Percentiles rank a stretch among this genome's conserved stretches.
Evolutionary conservation across 2,888 invertebrate species (phyloP).

Genomic region (Cosmorhoe ocellata): DNA sequence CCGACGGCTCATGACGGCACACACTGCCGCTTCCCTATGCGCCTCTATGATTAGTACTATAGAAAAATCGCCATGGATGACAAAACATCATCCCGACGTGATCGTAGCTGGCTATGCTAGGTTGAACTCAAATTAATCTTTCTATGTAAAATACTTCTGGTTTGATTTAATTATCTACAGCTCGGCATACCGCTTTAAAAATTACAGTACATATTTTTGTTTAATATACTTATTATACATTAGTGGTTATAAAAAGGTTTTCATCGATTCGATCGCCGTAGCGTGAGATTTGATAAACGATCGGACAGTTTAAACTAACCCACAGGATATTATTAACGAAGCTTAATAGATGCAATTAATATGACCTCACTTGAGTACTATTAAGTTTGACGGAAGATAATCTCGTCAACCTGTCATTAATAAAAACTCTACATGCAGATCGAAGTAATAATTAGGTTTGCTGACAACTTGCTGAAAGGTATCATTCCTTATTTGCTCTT

Average conservation of each 20-base stretch:
- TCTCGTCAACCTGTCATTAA: conserved; percentile 28
- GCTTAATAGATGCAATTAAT: conserved; percentile 65
- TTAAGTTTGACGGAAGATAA: conserved; percentile 27
- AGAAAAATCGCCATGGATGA: conserved; percentile 12
- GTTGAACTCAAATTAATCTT: conserved; percentile 23
- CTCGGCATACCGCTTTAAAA: not conserved
- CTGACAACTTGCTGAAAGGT: not conserved
- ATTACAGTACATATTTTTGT: too few relatives aligned
- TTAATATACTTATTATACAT: not conserved
- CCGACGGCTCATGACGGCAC: conserved; percentile 50
- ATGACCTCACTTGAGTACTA: conserved; percentile 42
- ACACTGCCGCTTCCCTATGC: conserved; percentile 39
- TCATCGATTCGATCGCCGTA: conserved; percentile 5
- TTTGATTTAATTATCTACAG: not conserved
- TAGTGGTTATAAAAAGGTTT: conserved; percentile 19
- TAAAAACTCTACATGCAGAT: conserved; percentile 4
- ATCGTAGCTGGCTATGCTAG: conserved; percentile 2
- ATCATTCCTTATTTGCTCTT: not conserved
- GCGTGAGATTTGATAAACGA: conserved; percentile 33
- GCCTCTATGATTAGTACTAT: not conserved
- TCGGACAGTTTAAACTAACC: conserved; percentile 42
- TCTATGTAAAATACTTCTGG: conserved; percentile 4
- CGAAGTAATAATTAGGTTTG: conserved; percentile 6
- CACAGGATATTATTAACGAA: conserved; percentile 61
- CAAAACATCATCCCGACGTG: not conserved